phyloP scores from a whole-genome alignment of 2,888 invertebrate genomes.

The Balanococcus diminutus region DNA sequence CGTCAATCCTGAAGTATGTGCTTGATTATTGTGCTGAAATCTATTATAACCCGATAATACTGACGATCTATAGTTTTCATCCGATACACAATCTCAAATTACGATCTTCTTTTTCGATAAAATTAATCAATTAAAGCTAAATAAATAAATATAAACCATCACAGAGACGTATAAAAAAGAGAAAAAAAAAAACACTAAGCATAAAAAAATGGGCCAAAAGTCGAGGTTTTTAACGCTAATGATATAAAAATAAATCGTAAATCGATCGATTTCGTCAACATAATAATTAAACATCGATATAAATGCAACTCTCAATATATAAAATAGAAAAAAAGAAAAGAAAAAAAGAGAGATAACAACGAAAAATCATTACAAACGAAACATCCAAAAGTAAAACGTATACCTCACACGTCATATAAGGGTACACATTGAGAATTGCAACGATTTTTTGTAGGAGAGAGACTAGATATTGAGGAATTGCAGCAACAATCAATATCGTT shows the following conservation, averaged over 20 bases:
- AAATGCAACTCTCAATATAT: slow-evolving; percentile 53
- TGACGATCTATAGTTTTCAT: background rate
- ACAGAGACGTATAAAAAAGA: slow-evolving; percentile 34
- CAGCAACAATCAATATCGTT: slow-evolving; percentile 54
- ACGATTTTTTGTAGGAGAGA: slow-evolving; percentile 42
- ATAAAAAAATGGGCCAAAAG: slow-evolving; percentile 14
- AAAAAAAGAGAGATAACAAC: slow-evolving; percentile 30
- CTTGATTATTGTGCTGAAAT: background rate
- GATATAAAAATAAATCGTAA: slow-evolving; percentile 34
- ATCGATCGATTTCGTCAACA: slow-evolving; percentile 30
- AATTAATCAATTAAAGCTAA: slow-evolving; percentile 25
- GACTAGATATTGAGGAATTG: slow-evolving; percentile 55
- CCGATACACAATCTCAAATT: background rate
- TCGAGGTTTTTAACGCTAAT: background rate
- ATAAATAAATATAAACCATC: slow-evolving; percentile 34
- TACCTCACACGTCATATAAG: too few species aligned
- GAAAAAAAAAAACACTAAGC: slow-evolving; percentile 11
- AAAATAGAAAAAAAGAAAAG: slow-evolving; percentile 32
- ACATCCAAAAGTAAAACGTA: background rate
- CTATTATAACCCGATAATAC: background rate
- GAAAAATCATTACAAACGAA: slow-evolving; percentile 40
- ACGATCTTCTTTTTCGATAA: slow-evolving; percentile 22
- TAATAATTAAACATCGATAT: slow-evolving; percentile 40
- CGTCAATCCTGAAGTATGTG: slow-evolving; percentile 8
- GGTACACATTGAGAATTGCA: slow-evolving; percentile 50